A percentile compares a stretch with the other conserved stretches of the same genome.
phyloP scores from a whole-genome alignment of 2,888 invertebrate genomes.

The Calephelis perditalis region DNA sequence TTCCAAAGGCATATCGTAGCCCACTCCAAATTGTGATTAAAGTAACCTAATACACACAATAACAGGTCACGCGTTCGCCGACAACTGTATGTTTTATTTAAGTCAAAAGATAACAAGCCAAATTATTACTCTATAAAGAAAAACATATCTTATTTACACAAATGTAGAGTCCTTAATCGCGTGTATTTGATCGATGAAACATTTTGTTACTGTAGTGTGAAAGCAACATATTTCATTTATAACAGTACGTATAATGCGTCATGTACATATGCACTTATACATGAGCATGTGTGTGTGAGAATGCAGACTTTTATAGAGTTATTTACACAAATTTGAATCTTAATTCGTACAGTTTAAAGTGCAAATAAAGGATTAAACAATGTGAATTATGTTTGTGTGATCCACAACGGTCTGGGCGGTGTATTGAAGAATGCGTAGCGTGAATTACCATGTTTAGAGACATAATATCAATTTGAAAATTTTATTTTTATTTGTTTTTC shows the following conservation, averaged over 20 bases:
- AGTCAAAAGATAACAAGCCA: conserved; percentile 41
- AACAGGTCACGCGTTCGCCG: conserved; percentile 75
- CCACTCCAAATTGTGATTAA: conserved; percentile 78
- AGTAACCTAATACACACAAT: conserved; percentile 77
- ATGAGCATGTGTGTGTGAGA: conserved; percentile 56
- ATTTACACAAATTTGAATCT: conserved; percentile 29
- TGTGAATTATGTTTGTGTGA: conserved; percentile 59
- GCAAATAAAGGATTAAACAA: conserved; percentile 46
- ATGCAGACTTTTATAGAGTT: conserved; percentile 36
- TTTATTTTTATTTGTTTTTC: conserved; percentile 60
- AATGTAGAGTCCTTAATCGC: conserved; percentile 31
- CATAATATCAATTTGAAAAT: conserved; percentile 62
- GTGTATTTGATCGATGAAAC: conserved; percentile 38
- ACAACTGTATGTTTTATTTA: conserved; percentile 48
- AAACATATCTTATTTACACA: conserved; percentile 19
- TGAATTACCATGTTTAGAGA: conserved; percentile 75
- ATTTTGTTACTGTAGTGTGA: conserved; percentile 64
- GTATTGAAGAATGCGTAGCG: conserved; percentile 75
- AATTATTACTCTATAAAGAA: conserved; percentile 23
- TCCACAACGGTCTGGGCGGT: conserved; percentile 55
- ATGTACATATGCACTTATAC: conserved; percentile 63
- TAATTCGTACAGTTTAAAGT: neutral
- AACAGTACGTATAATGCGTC: conserved; percentile 71
- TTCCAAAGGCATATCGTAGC: conserved; percentile 71
- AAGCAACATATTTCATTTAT: conserved; percentile 77